phyloP scores from a whole-genome alignment of 2,113 vertebrate species.

The Phylloscopus trochilus region DNA sequence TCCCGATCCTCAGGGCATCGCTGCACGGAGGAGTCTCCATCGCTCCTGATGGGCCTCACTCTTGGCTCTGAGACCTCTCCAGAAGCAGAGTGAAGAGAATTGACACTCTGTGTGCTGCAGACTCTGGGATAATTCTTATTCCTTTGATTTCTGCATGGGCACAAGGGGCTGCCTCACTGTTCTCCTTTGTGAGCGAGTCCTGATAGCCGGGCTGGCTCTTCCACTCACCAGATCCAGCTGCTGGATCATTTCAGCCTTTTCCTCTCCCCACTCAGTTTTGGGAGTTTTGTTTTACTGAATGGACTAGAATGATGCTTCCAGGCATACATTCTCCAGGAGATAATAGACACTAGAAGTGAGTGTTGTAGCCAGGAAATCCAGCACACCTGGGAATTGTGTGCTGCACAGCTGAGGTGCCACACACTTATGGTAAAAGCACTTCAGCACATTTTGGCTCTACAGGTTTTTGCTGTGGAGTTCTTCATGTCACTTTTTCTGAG shows the following conservation, averaged over 20 bases:
- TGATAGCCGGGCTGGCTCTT: not conserved
- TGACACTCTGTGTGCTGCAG: not conserved
- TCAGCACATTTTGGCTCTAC: not conserved
- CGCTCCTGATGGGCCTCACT: not conserved
- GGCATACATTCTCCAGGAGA: not conserved
- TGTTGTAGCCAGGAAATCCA: not conserved
- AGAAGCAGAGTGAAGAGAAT: not conserved
- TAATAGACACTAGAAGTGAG: not conserved
- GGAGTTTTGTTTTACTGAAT: not conserved
- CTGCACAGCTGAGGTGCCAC: fast-evolving
- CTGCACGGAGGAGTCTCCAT: not conserved
- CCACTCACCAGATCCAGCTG: not conserved
- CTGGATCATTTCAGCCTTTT: not conserved
- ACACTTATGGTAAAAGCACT: not conserved
- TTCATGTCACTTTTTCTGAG: not conserved
- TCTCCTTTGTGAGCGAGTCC: not conserved
- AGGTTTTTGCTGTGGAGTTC: not conserved
- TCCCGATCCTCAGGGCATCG: fast-evolving
- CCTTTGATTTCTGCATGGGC: not conserved
- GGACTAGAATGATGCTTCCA: not conserved
- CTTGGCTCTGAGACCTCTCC: not conserved
- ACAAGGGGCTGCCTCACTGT: not conserved
- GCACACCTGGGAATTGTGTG: not conserved
- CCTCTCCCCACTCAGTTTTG: not conserved
- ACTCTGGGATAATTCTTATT: not conserved